Percentiles rank a stretch among this genome's conserved stretches.
phyloP scores from a whole-genome alignment of 2,888 invertebrate species.

The Plusia festucae region DNA sequence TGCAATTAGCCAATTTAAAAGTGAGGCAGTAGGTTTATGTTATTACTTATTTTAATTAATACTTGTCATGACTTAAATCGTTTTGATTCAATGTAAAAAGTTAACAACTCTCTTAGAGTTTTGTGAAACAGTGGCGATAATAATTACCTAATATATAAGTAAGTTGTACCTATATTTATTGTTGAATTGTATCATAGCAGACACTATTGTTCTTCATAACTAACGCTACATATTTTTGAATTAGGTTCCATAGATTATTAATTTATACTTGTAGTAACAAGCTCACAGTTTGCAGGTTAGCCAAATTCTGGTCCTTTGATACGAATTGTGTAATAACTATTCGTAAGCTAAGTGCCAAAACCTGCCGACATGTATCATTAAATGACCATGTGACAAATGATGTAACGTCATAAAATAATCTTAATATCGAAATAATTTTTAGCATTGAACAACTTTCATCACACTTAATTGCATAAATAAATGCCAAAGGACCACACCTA shows the following conservation, averaged over 20 bases:
- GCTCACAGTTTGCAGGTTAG: too few relatives aligned
- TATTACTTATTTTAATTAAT: neutral
- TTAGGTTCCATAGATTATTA: too few relatives aligned
- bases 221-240: too few relatives aligned
- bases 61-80: neutral
- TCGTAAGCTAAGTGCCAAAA: neutral
- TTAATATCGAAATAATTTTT: constrained; percentile 28
- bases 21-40: constrained; percentile 19
- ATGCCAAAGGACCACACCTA: constrained; percentile 50
- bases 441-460: constrained; percentile 44
- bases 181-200: too few relatives aligned
- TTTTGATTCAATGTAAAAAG: neutral
- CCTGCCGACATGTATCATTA: neutral
- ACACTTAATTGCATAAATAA: constrained; percentile 43
- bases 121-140: too few relatives aligned
- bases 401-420: constrained; percentile 25
- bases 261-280: too few relatives aligned
- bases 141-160: too few relatives aligned
- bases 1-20: neutral
- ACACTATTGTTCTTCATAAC: too few relatives aligned
- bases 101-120: too few relatives aligned
- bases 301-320: too few relatives aligned
- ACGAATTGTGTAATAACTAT: neutral
- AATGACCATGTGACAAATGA: constrained; percentile 16
- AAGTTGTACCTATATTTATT: too few relatives aligned